Base-by-base conservation (phyloP, 2,797 vertebrate species). In the Melopsittacus undulatus region DNA sequence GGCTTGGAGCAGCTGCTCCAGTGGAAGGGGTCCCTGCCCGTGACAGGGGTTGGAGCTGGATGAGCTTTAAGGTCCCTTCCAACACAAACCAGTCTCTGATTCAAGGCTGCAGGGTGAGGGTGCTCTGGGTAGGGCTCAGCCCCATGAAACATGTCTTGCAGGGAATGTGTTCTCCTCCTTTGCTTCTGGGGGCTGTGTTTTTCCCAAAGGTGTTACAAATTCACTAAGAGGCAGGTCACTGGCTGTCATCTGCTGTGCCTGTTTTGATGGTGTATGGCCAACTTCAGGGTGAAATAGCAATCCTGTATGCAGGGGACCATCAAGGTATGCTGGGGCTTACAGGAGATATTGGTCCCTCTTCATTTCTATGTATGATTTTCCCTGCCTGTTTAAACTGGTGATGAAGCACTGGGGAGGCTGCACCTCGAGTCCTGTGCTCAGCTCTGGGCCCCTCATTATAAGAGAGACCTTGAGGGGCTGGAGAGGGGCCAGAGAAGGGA, bases 221-320 rank as follows among this genome's bases (percentile, higher is more conserved):
- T 74, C 17, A 4, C 34, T 66, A 18, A 62, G 10, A 78, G 73
- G n/a, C 32, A 22, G 62, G 36, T 51, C 18, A 30, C 10, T 40
- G 48, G 11, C 54, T 81, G 10, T 16, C 4, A 4, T 49, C 49
- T 67, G 0, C 23, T 66, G 0, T 46, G 42, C 17, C 27, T 40
- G 12, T 34, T 48, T 48, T 66, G 43, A 7, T 87, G 72, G 10
- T 34, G 4, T 64, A 82, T n/a, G 13, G 32, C 21, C 36, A 69
- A 2, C 14, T 5, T 29, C 63, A 32, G 42, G 16, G 2, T 3
- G 22, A 57, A 62, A 16, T 14, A 32, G 24, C 46, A 83, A 19
- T 68, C n/a, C 24, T 4, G 4, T 0, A 2, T 34, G 9, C 0
- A 0, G 36, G 6, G 24, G 5, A 42, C 70, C 48, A 36, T 1